These are phyloP conservation scores for Agrotis clavis DNA, from an alignment of 2,888 invertebrate genomes.

Conservation along the genomic window DNA sequence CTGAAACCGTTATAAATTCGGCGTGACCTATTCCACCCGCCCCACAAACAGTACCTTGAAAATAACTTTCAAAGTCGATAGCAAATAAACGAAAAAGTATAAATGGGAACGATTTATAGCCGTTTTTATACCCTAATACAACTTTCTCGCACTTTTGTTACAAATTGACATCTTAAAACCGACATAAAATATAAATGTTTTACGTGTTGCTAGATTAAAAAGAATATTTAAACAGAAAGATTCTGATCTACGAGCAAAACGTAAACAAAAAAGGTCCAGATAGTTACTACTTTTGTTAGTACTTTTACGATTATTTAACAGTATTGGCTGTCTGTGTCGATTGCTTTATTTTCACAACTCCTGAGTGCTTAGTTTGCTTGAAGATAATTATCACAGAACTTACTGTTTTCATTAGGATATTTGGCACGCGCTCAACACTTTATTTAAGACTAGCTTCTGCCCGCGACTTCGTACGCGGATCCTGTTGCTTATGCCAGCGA, in stretches of 20 bases:
- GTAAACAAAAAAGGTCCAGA: background rate
- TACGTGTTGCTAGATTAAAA: slow-evolving; percentile 56
- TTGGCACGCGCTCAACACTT: background rate
- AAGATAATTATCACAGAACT: slow-evolving; percentile 20
- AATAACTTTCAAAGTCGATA: slow-evolving; percentile 74
- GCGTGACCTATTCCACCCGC: slow-evolving; percentile 57
- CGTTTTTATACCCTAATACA: slow-evolving; percentile 77
- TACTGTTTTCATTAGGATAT: slow-evolving; percentile 3
- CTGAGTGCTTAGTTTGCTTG: slow-evolving; percentile 13
- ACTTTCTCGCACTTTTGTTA: slow-evolving; percentile 76
- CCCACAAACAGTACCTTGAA: slow-evolving; percentile 67
- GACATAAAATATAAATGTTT: slow-evolving; percentile 70
- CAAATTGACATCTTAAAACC: slow-evolving; percentile 78
- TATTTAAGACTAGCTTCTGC: background rate
- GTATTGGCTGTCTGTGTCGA: slow-evolving; percentile 18
- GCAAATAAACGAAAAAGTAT: slow-evolving; percentile 78
- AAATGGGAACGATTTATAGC: slow-evolving; percentile 76
- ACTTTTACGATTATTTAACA: slow-evolving; percentile 14
- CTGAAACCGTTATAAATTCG: slow-evolving; percentile 58
- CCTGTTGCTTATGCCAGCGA: too few relatives aligned
- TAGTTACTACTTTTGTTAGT: slow-evolving; percentile 10
- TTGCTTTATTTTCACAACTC: slow-evolving; percentile 29
- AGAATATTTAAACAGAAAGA: slow-evolving; percentile 46
- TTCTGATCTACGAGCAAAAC: slow-evolving; percentile 28
- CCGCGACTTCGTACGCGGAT: too few relatives aligned